Conservation (phyloP, 2,888 invertebrate genomes). For the Folsomia candida region DNA sequence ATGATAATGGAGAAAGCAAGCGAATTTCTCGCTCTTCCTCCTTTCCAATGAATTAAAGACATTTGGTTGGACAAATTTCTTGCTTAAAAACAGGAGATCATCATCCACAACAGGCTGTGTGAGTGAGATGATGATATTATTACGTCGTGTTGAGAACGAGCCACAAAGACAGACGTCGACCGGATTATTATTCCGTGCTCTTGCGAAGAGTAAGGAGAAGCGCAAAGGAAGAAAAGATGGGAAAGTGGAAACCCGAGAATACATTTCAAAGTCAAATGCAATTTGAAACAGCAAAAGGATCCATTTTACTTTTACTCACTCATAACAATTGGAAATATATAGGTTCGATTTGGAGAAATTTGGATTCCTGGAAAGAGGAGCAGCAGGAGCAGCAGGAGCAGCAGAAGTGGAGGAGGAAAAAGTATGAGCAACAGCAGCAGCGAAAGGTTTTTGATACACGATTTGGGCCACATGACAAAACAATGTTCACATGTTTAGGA, state of each 20-base stretch:
- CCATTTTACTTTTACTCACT: not conserved
- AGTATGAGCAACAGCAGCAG: too few relatives aligned
- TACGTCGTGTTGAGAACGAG: not conserved
- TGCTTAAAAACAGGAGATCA: not conserved
- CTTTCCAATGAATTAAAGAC: not conserved
- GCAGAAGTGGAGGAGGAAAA: too few relatives aligned
- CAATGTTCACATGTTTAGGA: not conserved
- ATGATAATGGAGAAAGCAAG: not conserved
- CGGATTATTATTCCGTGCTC: too few relatives aligned
- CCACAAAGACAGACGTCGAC: too few relatives aligned
- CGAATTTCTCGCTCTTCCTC: not conserved
- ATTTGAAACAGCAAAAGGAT: not conserved
- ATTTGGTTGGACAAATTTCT: not conserved
- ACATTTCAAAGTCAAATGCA: constrained; percentile 4
- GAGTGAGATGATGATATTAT: not conserved
- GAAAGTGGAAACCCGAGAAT: not conserved
- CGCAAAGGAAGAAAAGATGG: not conserved
- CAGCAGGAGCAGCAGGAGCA: too few relatives aligned
- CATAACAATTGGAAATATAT: not conserved
- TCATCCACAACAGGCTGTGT: too few relatives aligned
- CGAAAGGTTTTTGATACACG: not conserved
- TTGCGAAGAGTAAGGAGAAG: not conserved
- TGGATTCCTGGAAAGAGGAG: too few relatives aligned
- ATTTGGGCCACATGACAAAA: not conserved
- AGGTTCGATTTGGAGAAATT: too few relatives aligned